phyloP scores from a whole-genome alignment of 2,888 invertebrate genomes.

The Eristalinus aeneus region DNA sequence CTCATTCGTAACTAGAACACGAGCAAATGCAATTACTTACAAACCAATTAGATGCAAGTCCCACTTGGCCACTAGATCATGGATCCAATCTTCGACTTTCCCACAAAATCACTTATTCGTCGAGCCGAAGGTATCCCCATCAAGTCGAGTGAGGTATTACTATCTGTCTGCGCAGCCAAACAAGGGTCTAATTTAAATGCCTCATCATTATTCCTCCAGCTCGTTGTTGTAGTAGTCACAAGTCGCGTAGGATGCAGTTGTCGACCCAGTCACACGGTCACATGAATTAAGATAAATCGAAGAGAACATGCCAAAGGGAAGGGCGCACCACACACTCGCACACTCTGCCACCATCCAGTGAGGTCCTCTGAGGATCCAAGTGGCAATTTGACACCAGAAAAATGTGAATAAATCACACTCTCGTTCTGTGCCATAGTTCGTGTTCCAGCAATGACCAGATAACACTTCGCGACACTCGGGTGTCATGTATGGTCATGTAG shows the following conservation, averaged over 20 bases:
- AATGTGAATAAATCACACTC: conserved; percentile 65
- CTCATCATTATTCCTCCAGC: conserved; percentile 14
- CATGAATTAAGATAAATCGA: conserved; percentile 68
- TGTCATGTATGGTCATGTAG: conserved; percentile 34
- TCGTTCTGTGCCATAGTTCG: conserved; percentile 40
- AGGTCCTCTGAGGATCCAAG: conserved; percentile 57
- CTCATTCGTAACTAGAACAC: background rate
- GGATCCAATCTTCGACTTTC: background rate
- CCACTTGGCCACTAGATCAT: conserved; percentile 32
- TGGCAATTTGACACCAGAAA: conserved; percentile 69
- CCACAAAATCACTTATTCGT: conserved; percentile 28
- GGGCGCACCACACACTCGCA: background rate
- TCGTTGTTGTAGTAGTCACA: conserved; percentile 32
- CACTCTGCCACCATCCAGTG: background rate
- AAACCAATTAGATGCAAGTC: conserved; percentile 46
- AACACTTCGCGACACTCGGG: conserved; percentile 18
- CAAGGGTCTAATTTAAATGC: conserved; percentile 55
- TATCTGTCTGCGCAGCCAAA: conserved; percentile 20
- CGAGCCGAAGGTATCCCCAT: background rate
- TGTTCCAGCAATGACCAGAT: conserved; percentile 49
- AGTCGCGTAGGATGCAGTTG: conserved; percentile 52
- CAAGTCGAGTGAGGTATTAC: background rate
- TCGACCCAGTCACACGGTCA: conserved; percentile 59
- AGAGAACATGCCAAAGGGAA: conserved; percentile 45
- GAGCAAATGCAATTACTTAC: conserved; percentile 46